Evolutionary conservation across 1,140 invertebrate genomes (phyloP).

Genomic region (Sarcophaga bullata): DNA sequence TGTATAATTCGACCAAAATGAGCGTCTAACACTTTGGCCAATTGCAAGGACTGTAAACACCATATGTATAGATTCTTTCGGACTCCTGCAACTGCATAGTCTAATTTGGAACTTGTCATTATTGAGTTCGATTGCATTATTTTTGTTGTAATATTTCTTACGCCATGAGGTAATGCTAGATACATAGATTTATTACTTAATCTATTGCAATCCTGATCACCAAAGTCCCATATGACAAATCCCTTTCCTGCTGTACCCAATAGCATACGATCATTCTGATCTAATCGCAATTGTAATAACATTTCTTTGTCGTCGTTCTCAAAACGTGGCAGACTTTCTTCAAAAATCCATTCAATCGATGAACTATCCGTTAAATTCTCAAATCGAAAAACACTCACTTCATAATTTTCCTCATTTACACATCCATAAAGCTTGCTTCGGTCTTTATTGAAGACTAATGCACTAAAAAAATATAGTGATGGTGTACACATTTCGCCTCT

Average conservation of each 20-base stretch:
- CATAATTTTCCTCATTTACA: conserved; percentile 69
- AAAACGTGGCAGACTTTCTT: conserved; percentile 71
- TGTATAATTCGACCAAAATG: conserved; percentile 97
- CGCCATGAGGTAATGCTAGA: conserved; percentile 85
- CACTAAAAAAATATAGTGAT: conserved; percentile 80
- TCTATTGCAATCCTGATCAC: conserved; percentile 50
- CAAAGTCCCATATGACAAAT: conserved; percentile 79
- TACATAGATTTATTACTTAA: conserved; percentile 71
- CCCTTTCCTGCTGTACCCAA: conserved; percentile 86
- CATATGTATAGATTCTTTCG: conserved; percentile 97
- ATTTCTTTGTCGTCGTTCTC: conserved; percentile 78
- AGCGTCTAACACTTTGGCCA: conserved; percentile 93
- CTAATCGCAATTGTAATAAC: conserved; percentile 84
- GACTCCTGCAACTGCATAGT: conserved; percentile 94
- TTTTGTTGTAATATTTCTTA: conserved; percentile 91
- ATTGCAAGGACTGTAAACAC: conserved; percentile 79
- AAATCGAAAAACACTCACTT: conserved; percentile 65
- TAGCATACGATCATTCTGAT: conserved; percentile 81
- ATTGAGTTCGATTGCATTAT: conserved; percentile 90
- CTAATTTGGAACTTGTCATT: conserved; percentile 88
- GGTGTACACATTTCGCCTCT: conserved; percentile 70
- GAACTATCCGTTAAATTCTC: conserved; percentile 66
- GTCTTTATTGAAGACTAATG: conserved; percentile 72
- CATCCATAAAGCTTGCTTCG: conserved; percentile 73
- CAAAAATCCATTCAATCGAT: conserved; percentile 71